Conservation (phyloP, 2,888 invertebrate genomes). For the Nomada lathburiana region DNA sequence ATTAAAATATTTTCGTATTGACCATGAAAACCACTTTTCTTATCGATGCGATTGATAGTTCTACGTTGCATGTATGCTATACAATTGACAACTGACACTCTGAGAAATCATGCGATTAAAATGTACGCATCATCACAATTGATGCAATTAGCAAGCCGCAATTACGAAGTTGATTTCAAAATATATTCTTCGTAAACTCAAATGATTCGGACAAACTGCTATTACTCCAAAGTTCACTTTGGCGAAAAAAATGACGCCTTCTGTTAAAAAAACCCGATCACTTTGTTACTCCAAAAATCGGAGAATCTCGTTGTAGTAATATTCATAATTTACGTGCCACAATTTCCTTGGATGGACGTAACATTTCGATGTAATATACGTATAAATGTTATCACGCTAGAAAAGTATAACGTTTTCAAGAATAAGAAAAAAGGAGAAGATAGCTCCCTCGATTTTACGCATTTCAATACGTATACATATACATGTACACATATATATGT, state of each 20-base stretch:
- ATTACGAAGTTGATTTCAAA: constrained; percentile 12
- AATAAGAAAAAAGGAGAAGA: neutral
- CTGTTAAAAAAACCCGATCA: neutral
- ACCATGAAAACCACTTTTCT: constrained; percentile 17
- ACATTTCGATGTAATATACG: neutral
- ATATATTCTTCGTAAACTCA: neutral
- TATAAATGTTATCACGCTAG: constrained; percentile 14
- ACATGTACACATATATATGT: neutral
- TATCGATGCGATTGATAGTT: constrained; percentile 8
- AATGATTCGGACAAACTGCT: neutral
- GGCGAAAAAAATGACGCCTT: neutral
- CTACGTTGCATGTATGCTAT: neutral
- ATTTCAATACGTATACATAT: constrained; percentile 7
- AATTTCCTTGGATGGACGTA: neutral
- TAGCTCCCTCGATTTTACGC: constrained; percentile 20
- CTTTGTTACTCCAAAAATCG: neutral
- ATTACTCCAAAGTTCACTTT: neutral
- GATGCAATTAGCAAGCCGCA: neutral
- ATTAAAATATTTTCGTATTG: constrained; percentile 34
- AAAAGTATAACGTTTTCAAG: constrained; percentile 20
- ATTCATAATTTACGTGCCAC: neutral
- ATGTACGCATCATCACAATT: neutral
- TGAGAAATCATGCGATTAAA: constrained; percentile 10
- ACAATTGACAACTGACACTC: constrained; percentile 4
- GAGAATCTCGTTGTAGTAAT: neutral